These are phyloP conservation scores for Hippocampus abdominalis DNA, from an alignment of 2,113 vertebrate species.

Conservation along the genomic window DNA sequence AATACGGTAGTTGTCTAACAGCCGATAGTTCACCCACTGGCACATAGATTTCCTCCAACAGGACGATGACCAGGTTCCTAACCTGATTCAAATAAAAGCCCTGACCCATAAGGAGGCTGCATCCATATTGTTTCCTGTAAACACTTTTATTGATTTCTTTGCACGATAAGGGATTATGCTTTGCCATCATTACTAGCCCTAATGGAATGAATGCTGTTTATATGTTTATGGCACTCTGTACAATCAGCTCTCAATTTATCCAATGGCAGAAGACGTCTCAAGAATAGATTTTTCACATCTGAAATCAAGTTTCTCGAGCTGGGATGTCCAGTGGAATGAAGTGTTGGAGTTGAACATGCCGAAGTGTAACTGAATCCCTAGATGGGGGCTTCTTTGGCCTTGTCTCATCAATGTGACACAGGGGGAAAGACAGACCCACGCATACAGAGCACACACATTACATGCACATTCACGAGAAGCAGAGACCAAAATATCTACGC, in stretches of 20 bases:
- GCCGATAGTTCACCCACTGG: too few relatives aligned
- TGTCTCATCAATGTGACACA: constrained; percentile 69
- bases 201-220: constrained; percentile 34
- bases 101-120: constrained; percentile 23
- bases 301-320: constrained; percentile 10
- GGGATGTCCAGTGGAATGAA: constrained; percentile 26
- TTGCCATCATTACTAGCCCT: constrained; percentile 26
- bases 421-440: constrained; percentile 14
- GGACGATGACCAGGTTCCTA: background rate
- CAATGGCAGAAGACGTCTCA: background rate
- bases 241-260: constrained; percentile 7
- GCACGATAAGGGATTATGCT: constrained; percentile 1
- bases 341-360: constrained; percentile 27
- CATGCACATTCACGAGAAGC: constrained; percentile 12
- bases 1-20: background rate
- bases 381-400: constrained; percentile 36
- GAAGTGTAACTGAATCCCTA: constrained; percentile 21
- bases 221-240: constrained; percentile 12
- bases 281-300: constrained; percentile 11
- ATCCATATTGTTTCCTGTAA: constrained; percentile 11
- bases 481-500: constrained; percentile 31
- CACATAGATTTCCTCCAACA: background rate
- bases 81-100: constrained; percentile 1
- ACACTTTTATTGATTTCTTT: constrained; percentile 36
- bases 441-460: constrained; percentile 16